Evolutionary conservation across 2,113 vertebrate genomes (phyloP).

Genomic region (Smithornis capensis): DNA sequence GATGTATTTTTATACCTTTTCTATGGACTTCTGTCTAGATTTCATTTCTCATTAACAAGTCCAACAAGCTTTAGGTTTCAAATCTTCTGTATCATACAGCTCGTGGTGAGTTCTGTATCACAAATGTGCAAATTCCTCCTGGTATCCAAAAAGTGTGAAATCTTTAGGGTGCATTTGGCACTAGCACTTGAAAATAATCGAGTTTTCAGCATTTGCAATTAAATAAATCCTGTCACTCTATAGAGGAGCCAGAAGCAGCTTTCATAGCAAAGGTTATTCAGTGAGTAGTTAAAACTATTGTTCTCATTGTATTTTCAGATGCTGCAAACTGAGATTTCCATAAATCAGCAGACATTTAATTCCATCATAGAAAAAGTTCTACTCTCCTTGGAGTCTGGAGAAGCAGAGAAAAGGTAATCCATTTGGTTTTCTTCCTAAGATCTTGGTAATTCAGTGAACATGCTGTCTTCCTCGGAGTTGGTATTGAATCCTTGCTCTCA

Average conservation of each 20-base stretch:
- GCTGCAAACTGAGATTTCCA: slow-evolving; percentile 86
- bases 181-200: not conserved
- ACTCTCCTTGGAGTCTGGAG: slow-evolving; percentile 78
- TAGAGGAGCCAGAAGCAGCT: not conserved
- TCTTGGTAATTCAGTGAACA: not conserved
- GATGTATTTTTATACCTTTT: not conserved
- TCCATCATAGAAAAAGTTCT: slow-evolving; percentile 82
- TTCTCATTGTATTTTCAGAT: slow-evolving; percentile 69
- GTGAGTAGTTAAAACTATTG: not conserved
- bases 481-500: not conserved
- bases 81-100: not conserved
- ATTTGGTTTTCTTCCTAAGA: not conserved
- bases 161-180: not conserved
- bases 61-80: not conserved
- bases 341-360: slow-evolving; percentile 86
- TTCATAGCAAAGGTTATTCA: not conserved
- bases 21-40: not conserved
- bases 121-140: not conserved
- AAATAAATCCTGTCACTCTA: not conserved
- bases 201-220: not conserved
- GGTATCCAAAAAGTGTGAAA: not conserved
- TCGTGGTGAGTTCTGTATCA: not conserved
- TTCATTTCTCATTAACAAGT: not conserved
- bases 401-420: slow-evolving; percentile 86
- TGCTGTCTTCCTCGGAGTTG: not conserved